These are phyloP conservation scores for Menura novaehollandiae DNA, from an alignment of 2,113 vertebrate genomes.

Conservation along the genomic window DNA sequence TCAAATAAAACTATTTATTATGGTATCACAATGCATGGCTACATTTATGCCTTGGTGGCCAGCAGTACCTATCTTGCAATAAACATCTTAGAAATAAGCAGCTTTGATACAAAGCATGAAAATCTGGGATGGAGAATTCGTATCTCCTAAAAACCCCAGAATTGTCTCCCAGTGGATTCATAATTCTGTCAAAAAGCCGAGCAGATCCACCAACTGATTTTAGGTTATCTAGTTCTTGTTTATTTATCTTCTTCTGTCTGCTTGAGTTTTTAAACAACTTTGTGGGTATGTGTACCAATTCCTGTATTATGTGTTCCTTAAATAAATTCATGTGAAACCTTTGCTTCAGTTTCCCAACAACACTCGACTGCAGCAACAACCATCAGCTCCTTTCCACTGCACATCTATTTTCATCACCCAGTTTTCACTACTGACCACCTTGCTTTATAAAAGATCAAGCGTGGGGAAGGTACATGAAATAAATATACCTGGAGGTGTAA, in stretches of 20 bases:
- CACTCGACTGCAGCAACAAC: fast-evolving
- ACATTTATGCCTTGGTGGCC: neutral
- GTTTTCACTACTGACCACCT: neutral
- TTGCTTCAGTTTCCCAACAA: neutral
- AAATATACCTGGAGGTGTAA: neutral
- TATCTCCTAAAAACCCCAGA: neutral
- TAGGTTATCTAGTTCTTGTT: neutral
- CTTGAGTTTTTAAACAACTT: neutral
- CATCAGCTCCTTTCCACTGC: neutral
- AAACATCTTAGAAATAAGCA: neutral
- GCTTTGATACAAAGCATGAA: neutral
- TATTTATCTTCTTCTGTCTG: neutral
- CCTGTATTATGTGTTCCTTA: neutral
- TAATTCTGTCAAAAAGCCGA: neutral
- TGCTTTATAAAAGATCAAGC: neutral
- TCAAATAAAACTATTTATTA: neutral
- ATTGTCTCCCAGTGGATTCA: neutral
- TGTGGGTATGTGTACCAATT: neutral
- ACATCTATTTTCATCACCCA: neutral
- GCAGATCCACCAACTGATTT: neutral
- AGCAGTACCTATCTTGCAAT: neutral
- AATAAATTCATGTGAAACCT: neutral
- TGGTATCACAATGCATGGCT: neutral
- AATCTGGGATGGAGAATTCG: neutral
- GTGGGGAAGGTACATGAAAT: neutral